phyloP scores from a whole-genome alignment of 35 echinoderm and acorn worm genomes.

The Apostichopus japonicus region DNA sequence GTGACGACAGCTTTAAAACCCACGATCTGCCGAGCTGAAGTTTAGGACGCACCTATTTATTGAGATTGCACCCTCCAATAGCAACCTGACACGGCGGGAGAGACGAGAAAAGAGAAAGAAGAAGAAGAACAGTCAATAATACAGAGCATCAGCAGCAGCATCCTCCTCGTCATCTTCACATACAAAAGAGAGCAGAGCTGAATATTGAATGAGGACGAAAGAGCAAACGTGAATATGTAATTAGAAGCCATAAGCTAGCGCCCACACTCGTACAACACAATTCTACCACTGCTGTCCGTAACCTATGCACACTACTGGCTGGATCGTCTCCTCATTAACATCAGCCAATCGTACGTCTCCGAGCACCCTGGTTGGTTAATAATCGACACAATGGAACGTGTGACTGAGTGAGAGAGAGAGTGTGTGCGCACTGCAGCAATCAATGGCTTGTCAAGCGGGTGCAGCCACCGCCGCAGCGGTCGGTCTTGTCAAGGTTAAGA shows the following conservation, averaged over 20 bases:
- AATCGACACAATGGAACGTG: constrained; percentile 33
- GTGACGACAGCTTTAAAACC: constrained; percentile 43
- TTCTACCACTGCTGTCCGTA: neutral
- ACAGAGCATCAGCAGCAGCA: neutral
- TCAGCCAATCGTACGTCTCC: constrained; percentile 23
- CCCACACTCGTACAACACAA: constrained; percentile 42
- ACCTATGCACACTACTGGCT: constrained; percentile 31
- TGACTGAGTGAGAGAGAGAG: constrained; percentile 6
- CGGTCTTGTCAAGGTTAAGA: constrained; percentile 21
- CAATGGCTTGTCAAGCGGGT: neutral
- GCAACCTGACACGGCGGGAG: constrained; percentile 45
- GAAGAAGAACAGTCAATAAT: constrained; percentile 13
- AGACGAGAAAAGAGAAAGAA: constrained; percentile 16
- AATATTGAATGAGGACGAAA: constrained; percentile 51
- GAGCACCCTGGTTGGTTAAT: constrained; percentile 39
- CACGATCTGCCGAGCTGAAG: constrained; percentile 33
- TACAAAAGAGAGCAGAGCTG: constrained; percentile 41
- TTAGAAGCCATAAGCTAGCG: constrained; percentile 29
- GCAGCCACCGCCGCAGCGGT: neutral
- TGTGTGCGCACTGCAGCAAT: constrained; percentile 23
- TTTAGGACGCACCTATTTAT: constrained; percentile 53
- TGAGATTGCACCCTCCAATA: constrained; percentile 46
- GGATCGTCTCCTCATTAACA: constrained; percentile 30
- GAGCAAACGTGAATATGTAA: constrained; percentile 54
- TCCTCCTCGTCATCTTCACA: constrained; percentile 8